Evolutionary conservation across 2,797 vertebrate species (phyloP), one percentile per base, ranked within the genome.

Genomic region (Sebastes matsubarae): DNA sequence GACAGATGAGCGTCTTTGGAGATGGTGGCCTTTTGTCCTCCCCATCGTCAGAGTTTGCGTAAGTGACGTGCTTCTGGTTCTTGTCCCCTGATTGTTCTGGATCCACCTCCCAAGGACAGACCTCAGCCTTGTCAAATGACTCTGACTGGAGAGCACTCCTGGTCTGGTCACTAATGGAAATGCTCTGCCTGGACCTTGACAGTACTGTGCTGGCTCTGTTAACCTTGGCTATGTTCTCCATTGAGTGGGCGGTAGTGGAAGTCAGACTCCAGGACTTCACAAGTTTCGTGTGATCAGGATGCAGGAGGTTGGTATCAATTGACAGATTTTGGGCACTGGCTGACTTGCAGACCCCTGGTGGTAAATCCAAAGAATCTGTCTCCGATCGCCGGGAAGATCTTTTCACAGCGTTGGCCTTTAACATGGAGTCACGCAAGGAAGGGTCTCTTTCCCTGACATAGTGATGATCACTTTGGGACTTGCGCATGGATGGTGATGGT

Each of bases 291-390:
- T 89, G 90, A 82, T 93, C 93, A 18, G 96, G 95, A 36, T 92
- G 93, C 70, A 97, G 87, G 12, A 95, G 89, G 82, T 95, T 96
- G 59, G 95, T 95, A 18, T 94, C 93, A 18, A 96, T 95, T 0
- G 93, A 90, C 77, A 99, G 93, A 83, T 99, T 97, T 69, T 98
- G 98, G 52, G 98, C 97, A 1, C 98, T 99, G 80, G 95, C 96
- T 0, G 98, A 99, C 85, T 97, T 97, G 82, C 96, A 97, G 20
- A 97, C 89, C 1, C 96, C 95, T 0, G 96, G 95, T 3, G 95
- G 93, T 1, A 94, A 94, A 1, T 97, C 95, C 3, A 95, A 89
- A 0, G 96, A 97, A 74, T 97, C 97, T 0, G 91, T 93, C 79
- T 96, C 95, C 0, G 96, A 97, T 18, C 42, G 80, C 38, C 94